A percentile compares a stretch with the other conserved stretches of the same genome.
These are phyloP conservation scores for Tretioscincus oriximinensis DNA, from an alignment of 2,113 vertebrate species.

Conservation along the genomic window DNA sequence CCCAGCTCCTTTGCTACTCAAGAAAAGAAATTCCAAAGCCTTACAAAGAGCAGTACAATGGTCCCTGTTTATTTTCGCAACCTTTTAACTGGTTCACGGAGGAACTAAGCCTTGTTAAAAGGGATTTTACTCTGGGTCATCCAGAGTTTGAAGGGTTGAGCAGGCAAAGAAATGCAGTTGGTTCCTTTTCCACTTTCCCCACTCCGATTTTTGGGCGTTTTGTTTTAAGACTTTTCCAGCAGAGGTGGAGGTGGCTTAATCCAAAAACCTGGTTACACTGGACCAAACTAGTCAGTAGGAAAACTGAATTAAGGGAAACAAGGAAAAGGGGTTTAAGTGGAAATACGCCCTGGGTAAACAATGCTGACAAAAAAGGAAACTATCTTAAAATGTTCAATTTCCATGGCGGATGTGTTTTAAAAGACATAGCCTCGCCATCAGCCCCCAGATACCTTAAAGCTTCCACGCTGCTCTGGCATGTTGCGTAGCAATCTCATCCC, in stretches of 20 bases:
- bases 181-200: fast-evolving
- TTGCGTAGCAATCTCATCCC: too few relatives aligned
- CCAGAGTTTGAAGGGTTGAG: constrained; percentile 66
- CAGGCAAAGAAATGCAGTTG: constrained; percentile 34
- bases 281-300: constrained; percentile 18
- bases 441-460: too few relatives aligned
- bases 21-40: constrained; percentile 38
- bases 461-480: too few relatives aligned
- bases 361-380: neutral
- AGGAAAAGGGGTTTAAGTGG: neutral
- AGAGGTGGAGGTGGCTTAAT: neutral
- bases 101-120: constrained; percentile 69
- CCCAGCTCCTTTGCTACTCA: neutral
- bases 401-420: neutral
- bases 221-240: neutral
- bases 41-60: constrained; percentile 30
- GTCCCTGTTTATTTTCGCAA: constrained; percentile 69
- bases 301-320: constrained; percentile 32
- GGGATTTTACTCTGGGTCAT: constrained; percentile 70
- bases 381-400: neutral
- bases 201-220: neutral
- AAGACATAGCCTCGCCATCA: neutral
- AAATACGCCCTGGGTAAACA: neutral
- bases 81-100: constrained; percentile 48
- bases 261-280: constrained; percentile 36